These are phyloP conservation scores for Noctua comes DNA, from an alignment of 2,888 invertebrate genomes.

Conservation along the genomic window DNA sequence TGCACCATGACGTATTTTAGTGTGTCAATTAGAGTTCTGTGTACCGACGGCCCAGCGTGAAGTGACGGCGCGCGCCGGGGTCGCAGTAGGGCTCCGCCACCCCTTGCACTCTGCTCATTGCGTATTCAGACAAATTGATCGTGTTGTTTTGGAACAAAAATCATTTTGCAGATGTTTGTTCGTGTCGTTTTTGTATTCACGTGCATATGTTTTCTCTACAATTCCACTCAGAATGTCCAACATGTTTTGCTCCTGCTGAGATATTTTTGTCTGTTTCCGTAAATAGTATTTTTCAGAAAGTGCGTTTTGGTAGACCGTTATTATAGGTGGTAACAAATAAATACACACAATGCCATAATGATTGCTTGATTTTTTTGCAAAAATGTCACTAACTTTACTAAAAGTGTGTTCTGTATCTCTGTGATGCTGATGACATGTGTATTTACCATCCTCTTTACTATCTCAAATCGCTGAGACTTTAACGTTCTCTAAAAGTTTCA, in stretches of 20 bases:
- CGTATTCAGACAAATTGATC: slow-evolving; percentile 81
- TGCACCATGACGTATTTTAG: slow-evolving; percentile 84
- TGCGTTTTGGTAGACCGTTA: background rate
- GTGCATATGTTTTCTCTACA: slow-evolving; percentile 66
- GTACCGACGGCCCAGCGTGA: slow-evolving; percentile 86
- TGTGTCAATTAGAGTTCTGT: slow-evolving; percentile 90
- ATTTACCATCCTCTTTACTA: background rate
- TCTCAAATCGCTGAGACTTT: background rate
- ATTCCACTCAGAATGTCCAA: slow-evolving; percentile 47
- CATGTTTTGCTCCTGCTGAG: slow-evolving; percentile 52
- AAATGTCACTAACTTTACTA: background rate
- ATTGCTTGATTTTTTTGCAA: background rate
- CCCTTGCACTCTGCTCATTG: slow-evolving; percentile 73
- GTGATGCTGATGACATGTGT: background rate
- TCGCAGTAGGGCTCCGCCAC: slow-evolving; percentile 65
- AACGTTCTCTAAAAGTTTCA: background rate
- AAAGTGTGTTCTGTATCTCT: background rate
- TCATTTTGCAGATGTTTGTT: slow-evolving; percentile 74
- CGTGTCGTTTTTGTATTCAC: slow-evolving; percentile 66
- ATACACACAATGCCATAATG: background rate
- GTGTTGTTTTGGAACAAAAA: slow-evolving; percentile 79
- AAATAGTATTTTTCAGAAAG: background rate
- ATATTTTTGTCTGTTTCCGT: slow-evolving; percentile 48
- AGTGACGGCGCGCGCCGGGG: slow-evolving; percentile 76
- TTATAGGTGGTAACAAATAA: background rate